These are phyloP conservation scores for Ctenopoma multispine DNA, from an alignment of 2,797 vertebrate genomes.

Conservation along the genomic window DNA sequence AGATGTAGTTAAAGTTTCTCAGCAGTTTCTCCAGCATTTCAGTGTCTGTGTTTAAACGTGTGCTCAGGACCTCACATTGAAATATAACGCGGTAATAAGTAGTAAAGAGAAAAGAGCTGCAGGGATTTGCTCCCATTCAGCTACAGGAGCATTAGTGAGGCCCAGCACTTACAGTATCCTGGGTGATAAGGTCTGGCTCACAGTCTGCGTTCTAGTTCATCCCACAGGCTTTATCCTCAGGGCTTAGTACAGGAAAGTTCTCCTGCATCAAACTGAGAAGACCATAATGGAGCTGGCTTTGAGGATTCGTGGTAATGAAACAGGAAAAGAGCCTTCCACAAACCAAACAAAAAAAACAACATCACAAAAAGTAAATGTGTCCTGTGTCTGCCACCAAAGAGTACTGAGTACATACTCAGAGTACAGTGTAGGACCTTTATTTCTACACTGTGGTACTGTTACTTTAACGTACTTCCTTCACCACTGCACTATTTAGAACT, in stretches of 20 bases:
- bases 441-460: no score
- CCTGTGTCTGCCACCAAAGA: no score
- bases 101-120: background rate
- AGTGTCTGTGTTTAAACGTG: background rate
- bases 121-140: background rate
- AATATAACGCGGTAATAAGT: no score
- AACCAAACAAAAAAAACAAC: no score
- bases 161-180: background rate
- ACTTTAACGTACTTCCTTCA: no score
- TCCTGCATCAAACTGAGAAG: background rate
- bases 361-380: no score
- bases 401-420: no score
- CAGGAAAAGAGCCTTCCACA: background rate
- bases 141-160: background rate
- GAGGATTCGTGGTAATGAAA: background rate
- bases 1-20: no score
- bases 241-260: no score
- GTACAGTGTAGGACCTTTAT: no score
- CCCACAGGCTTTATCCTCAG: no score
- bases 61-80: background rate
- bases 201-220: background rate
- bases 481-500: no score
- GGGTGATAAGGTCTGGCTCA: background rate
- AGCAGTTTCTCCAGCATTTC: background rate
- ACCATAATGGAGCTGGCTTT: background rate